Percentiles rank a stretch among this genome's conserved stretches.
Conservation (phyloP, 2,797 vertebrate genomes). For the Parambassis ranga region DNA sequence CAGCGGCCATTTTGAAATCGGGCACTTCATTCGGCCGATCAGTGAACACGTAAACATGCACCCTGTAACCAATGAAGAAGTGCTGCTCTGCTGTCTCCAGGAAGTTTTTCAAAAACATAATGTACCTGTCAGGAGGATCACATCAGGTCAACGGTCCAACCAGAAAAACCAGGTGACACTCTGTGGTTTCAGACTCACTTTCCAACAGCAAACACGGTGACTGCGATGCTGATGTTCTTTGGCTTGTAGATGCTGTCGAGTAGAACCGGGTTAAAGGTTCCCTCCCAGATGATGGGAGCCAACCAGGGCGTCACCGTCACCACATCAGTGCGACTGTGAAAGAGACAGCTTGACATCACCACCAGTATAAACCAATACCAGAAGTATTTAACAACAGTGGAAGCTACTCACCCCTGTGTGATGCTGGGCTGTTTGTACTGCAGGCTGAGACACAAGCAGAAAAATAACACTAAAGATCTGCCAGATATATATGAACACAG, state of each 20-base stretch:
- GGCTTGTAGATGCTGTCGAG: conserved; percentile 54
- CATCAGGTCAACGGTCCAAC: background rate
- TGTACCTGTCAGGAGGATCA: conserved; percentile 54
- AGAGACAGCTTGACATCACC: background rate
- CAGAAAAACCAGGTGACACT: rapidly evolving
- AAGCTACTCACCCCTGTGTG: conserved; percentile 7
- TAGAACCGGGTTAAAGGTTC: conserved; percentile 56
- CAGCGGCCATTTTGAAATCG: background rate
- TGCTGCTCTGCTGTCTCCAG: conserved; percentile 62
- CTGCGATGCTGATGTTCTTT: conserved; percentile 49
- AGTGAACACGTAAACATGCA: conserved; percentile 64
- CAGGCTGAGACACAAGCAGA: conserved; percentile 45
- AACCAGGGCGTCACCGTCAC: conserved; percentile 63
- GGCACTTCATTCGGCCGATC: conserved; percentile 34
- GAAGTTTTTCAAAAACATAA: conserved; percentile 58
- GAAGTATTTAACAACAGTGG: background rate
- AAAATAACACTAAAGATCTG: background rate
- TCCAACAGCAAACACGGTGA: conserved; percentile 65
- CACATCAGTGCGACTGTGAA: conserved; percentile 46
- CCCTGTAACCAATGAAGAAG: conserved; percentile 64
- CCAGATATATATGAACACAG: background rate
- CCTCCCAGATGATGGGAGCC: conserved; percentile 65
- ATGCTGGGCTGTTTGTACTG: conserved; percentile 45
- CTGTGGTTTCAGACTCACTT: conserved; percentile 46
- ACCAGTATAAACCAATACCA: background rate